phyloP scores from a whole-genome alignment of 2,113 vertebrate species.

The Oreochromis tanganicae region DNA sequence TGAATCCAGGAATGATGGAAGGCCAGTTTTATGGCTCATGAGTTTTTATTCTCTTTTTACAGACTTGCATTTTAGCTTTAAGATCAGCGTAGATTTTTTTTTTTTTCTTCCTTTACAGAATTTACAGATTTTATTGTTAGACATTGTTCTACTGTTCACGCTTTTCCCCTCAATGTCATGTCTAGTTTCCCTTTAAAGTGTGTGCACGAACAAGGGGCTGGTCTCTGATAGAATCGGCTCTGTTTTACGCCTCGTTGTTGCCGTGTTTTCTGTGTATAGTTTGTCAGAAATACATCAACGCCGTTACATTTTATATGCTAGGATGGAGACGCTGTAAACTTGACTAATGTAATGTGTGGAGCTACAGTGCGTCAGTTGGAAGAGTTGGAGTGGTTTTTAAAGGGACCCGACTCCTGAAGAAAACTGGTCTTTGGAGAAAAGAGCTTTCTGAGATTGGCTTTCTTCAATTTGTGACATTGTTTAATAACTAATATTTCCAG shows the following conservation, averaged over 20 bases:
- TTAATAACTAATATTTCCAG: slow-evolving; percentile 38
- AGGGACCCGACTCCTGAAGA: slow-evolving; percentile 55
- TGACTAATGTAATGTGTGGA: slow-evolving; percentile 42
- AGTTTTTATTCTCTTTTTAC: slow-evolving; percentile 10
- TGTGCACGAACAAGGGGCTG: slow-evolving; percentile 58
- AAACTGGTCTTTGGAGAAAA: slow-evolving; percentile 51
- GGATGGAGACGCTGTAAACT: slow-evolving; percentile 31
- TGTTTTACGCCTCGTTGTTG: slow-evolving; percentile 33
- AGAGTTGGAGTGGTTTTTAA: slow-evolving; percentile 50
- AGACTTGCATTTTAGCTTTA: background rate
- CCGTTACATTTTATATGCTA: slow-evolving; percentile 44
- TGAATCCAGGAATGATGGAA: slow-evolving; percentile 16
- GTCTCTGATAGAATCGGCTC: slow-evolving; percentile 56
- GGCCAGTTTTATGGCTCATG: slow-evolving; percentile 69
- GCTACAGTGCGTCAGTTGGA: background rate
- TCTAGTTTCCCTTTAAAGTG: slow-evolving; percentile 28
- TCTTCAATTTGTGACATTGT: slow-evolving; percentile 60
- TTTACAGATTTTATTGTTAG: background rate
- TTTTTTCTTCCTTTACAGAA: background rate
- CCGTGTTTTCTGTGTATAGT: slow-evolving; percentile 28
- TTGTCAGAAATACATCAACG: slow-evolving; percentile 10
- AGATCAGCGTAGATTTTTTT: background rate
- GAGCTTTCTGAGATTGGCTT: slow-evolving; percentile 52
- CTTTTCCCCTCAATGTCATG: background rate
- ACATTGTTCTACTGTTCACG: slow-evolving; percentile 27